These are phyloP conservation scores for Eulemur coronatus DNA, from an alignment of 2,797 vertebrate species.

Conservation along the genomic window DNA sequence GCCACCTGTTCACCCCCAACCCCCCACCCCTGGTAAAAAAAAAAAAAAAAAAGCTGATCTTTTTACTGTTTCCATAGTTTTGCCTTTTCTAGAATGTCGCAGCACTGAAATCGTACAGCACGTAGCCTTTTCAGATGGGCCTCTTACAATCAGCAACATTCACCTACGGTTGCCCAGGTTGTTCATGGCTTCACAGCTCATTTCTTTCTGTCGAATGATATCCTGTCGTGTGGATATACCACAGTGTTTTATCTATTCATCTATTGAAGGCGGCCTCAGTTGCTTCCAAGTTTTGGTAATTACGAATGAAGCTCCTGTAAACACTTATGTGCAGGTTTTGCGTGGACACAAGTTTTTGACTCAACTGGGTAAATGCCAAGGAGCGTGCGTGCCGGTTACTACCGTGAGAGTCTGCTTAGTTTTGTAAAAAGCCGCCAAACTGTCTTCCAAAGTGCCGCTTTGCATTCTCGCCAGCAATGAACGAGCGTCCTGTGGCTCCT, in stretches of 20 bases:
- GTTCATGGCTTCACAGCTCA: neutral
- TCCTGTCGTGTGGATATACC: neutral
- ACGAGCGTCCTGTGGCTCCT: accelerated
- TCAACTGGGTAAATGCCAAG: neutral
- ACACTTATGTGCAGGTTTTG: neutral
- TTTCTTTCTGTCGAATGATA: neutral
- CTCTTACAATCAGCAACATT: neutral
- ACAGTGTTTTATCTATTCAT: neutral
- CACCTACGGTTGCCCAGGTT: neutral
- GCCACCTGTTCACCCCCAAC: accelerated
- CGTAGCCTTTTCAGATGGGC: neutral
- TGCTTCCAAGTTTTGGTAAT: neutral
- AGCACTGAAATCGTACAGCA: accelerated
- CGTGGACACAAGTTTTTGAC: neutral
- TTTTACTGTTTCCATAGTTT: neutral
- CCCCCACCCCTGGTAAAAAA: neutral
- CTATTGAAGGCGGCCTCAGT: neutral
- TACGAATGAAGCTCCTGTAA: neutral
- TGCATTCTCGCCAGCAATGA: accelerated
- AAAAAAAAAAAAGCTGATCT: no score
- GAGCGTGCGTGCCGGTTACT: accelerated
- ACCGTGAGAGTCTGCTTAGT: accelerated
- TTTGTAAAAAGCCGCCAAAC: neutral
- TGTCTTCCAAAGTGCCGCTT: neutral
- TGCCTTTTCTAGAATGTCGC: neutral